Percentiles rank a stretch among this genome's conserved stretches.
Evolutionary conservation across 2,888 invertebrate species (phyloP).

Genomic region (Tipula helvola): DNA sequence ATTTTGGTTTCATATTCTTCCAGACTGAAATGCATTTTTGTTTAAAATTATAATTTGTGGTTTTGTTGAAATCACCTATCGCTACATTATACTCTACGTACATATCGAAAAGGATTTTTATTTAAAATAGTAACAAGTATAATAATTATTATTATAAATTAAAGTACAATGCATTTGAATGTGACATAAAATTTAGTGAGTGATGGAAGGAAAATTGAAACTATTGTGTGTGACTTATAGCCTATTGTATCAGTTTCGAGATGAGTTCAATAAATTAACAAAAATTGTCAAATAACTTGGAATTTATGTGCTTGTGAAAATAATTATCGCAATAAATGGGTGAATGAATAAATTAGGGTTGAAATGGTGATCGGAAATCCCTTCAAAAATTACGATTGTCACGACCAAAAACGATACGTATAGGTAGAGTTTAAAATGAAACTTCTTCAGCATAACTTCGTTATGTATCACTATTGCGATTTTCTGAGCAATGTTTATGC

Average conservation of each 20-base stretch:
- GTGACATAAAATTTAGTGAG: background rate
- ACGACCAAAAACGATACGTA: no score
- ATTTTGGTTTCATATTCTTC: background rate
- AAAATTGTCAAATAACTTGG: background rate
- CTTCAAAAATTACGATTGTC: no score
- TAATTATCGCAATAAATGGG: background rate
- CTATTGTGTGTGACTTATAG: background rate
- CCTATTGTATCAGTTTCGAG: background rate
- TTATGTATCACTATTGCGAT: no score
- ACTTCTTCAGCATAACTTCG: no score
- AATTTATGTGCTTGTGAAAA: background rate
- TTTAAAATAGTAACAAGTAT: constrained; percentile 4
- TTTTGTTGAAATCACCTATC: background rate
- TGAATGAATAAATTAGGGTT: background rate
- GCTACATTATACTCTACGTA: background rate
- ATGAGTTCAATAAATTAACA: background rate
- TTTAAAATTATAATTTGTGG: background rate
- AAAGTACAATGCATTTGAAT: background rate
- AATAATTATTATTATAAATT: background rate
- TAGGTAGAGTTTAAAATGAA: no score
- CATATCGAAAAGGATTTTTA: background rate
- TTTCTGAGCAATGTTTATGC: no score
- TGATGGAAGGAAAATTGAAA: background rate
- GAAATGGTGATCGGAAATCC: background rate
- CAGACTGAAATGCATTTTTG: background rate